A percentile compares a stretch with the other conserved stretches of the same genome.
These are phyloP conservation scores for Saccostrea cuccullata DNA, from an alignment of 1,140 invertebrate species.

Conservation along the genomic window DNA sequence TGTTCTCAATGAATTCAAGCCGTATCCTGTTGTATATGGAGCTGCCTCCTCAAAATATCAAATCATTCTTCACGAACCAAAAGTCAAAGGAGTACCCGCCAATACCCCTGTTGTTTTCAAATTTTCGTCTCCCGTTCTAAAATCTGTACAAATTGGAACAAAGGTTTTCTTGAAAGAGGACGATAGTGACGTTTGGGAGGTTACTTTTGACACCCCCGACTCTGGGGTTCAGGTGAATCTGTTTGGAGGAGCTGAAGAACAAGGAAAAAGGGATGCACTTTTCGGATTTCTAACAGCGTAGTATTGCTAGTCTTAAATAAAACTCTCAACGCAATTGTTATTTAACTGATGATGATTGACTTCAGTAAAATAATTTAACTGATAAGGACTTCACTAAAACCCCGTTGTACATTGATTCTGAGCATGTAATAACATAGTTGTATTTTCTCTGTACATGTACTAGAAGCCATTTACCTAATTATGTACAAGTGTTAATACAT, in stretches of 20 bases:
- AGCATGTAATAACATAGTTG: too few relatives aligned
- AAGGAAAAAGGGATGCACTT: not conserved
- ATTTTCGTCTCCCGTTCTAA: constrained; percentile 28
- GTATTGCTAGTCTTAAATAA: too few relatives aligned
- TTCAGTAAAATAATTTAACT: not conserved
- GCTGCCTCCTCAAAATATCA: not conserved
- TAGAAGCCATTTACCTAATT: too few relatives aligned
- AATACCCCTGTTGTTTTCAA: constrained; percentile 35
- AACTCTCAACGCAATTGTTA: too few relatives aligned
- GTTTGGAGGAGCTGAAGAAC: constrained; percentile 26
- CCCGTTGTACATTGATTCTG: too few relatives aligned
- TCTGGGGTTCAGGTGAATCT: constrained; percentile 12
- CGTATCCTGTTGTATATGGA: not conserved
- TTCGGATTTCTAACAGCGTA: not conserved
- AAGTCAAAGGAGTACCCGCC: constrained; percentile 35
- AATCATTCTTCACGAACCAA: constrained; percentile 30
- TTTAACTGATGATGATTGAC: too few relatives aligned
- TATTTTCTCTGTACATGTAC: too few relatives aligned
- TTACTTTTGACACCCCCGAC: constrained; percentile 6
- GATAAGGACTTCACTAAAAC: too few relatives aligned
- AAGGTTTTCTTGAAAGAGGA: constrained; percentile 7
- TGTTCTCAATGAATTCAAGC: not conserved
- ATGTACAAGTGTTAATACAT: too few relatives aligned
- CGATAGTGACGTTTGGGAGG: constrained; percentile 2
- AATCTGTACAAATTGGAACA: not conserved